phyloP scores from a whole-genome alignment of 2,113 vertebrate species.

The Chlamydotis undulata region DNA sequence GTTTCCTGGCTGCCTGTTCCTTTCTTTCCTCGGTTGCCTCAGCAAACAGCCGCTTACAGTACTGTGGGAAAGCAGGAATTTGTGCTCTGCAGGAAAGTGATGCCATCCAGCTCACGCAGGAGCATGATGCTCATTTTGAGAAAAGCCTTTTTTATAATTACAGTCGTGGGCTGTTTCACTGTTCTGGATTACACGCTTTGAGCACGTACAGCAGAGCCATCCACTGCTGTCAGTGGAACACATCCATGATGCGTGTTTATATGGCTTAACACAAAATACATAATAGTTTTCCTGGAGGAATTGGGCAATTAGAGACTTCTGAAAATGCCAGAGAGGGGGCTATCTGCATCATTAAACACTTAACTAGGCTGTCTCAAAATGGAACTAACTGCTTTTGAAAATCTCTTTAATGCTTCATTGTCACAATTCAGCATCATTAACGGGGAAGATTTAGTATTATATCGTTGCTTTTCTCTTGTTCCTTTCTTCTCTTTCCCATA shows the following conservation, averaged over 20 bases:
- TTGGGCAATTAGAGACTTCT: neutral
- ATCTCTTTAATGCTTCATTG: conserved; percentile 3
- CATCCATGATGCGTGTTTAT: neutral
- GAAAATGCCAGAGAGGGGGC: neutral
- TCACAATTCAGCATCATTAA: conserved; percentile 9
- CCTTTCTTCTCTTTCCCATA: neutral
- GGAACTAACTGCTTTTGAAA: conserved; percentile 20
- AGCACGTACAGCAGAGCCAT: neutral
- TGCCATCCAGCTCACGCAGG: neutral
- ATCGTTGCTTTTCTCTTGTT: neutral
- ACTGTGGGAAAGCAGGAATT: neutral
- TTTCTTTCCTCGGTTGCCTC: neutral
- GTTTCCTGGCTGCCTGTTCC: neutral
- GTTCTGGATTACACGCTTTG: neutral
- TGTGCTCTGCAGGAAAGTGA: neutral
- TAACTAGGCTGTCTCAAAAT: conserved; percentile 16
- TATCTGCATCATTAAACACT: conserved; percentile 32
- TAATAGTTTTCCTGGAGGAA: neutral
- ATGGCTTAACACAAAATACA: neutral
- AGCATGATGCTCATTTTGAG: neutral
- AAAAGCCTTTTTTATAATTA: neutral
- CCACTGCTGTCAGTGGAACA: neutral
- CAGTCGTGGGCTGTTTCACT: neutral
- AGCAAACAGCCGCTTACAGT: neutral
- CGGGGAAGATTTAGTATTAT: neutral